phyloP scores from a whole-genome alignment of 2,113 vertebrate species.

The western clawed frog (Xenopus tropicalis) region UCB_Xtro_10.0 CM004449.2:88357501-88358000 shows the following conservation, averaged over 20 bases:
- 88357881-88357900: background rate
- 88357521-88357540: background rate
- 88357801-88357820: background rate
- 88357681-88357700: too few relatives aligned
- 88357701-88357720: too few relatives aligned
- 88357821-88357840: background rate
- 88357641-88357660: too few relatives aligned
- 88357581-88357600: slow-evolving; percentile 32
- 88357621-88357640: background rate
- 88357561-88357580: slow-evolving; percentile 17
- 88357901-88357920: slow-evolving; percentile 7
- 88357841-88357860: background rate
- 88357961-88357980: slow-evolving; percentile 10
- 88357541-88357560: slow-evolving; percentile 6
- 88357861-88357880: background rate
- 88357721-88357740: too few relatives aligned
- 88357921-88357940: slow-evolving; percentile 5
- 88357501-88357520: slow-evolving; percentile 18
- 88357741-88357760: too few relatives aligned
- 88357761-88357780: background rate
- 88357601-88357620: slow-evolving; percentile 13
- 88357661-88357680: too few relatives aligned
- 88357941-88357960: background rate
- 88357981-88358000: slow-evolving; percentile 15
- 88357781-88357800: background rate